Evolutionary conservation across 2,888 invertebrate genomes (phyloP), one percentile per base, ranked within the genome.

Genomic region (Crocallis elinguaria): DNA sequence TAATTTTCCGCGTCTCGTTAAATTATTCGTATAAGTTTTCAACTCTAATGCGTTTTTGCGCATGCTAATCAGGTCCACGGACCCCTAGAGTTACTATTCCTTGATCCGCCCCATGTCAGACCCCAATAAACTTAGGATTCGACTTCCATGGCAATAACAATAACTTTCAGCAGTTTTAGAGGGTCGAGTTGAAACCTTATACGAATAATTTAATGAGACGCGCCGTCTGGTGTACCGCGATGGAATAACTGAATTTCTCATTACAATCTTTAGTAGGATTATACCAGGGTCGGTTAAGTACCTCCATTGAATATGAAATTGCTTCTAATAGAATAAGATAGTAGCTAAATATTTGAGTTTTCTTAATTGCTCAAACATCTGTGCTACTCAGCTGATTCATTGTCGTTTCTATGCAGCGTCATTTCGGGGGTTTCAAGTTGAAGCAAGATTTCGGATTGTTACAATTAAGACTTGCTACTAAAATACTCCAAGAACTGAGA

Each of bases 181-280:
- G 58, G 60, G 60, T 54, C 57, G 43, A 58, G 50, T 58, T 52
- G 53, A 62, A 64, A 60, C 57, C 63, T 64, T 57, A 56, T 58
- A 62, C 66, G 73, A 73, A 72, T 72, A 72, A 73, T 73, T 71
- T 69, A 71, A 66, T 66, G 61, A 63, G 64, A 66, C 60, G 57
- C 57, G 64, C 58, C 49, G 33, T 57, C 57, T 49, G 61, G 57
- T 54, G 57, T 46, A 36, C 53, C 45, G 60, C 62, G 67, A 65
- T 67, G 67, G 67, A 69, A 72, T 69, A 67, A 60, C 60, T 58
- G 64, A 71, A 77, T 73, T 70, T 65, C 67, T 72, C 66, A 67
- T 70, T 73, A 73, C 74, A 75, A 77, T 77, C 75, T 73, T 75
- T 66, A 70, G 71, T 64, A 62, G 70, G 64, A 71, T 71, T 69